Evolutionary conservation across 2,797 vertebrate genomes (phyloP).

Genomic region (Lepidocolaptes lacrymiger): DNA sequence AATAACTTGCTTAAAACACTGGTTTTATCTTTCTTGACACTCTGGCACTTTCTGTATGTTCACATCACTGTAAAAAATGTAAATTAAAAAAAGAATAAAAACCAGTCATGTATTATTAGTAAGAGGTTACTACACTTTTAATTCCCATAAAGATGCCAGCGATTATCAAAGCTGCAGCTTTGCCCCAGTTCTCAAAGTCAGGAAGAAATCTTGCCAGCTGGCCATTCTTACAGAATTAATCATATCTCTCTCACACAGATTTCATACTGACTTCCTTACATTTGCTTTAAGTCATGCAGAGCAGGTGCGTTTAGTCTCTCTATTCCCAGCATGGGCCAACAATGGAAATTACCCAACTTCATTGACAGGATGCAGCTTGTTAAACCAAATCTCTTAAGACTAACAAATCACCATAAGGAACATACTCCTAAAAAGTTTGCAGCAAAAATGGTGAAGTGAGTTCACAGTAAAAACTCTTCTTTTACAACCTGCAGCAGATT

Average conservation of each 20-base stretch:
- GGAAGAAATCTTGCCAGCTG: slow-evolving; percentile 83
- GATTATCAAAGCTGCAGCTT: slow-evolving; percentile 71
- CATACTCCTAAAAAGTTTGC: slow-evolving; percentile 60
- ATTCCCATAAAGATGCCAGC: slow-evolving; percentile 70
- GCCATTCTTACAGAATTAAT: slow-evolving; percentile 83
- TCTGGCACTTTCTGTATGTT: not conserved
- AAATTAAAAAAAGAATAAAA: not conserved
- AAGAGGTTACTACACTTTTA: slow-evolving; percentile 58
- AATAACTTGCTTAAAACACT: not conserved
- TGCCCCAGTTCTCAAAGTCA: slow-evolving; percentile 75
- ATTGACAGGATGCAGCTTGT: slow-evolving; percentile 96
- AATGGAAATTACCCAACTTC: slow-evolving; percentile 85
- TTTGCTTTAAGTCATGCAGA: slow-evolving; percentile 85
- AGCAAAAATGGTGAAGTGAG: slow-evolving; percentile 38
- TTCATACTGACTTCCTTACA: slow-evolving; percentile 88
- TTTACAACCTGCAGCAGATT: not conserved
- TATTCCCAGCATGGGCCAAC: slow-evolving; percentile 86
- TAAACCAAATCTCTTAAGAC: slow-evolving; percentile 83
- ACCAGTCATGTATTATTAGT: slow-evolving; percentile 56
- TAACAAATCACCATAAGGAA: slow-evolving; percentile 80
- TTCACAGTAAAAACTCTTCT: slow-evolving; percentile 51
- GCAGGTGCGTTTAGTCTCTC: slow-evolving; percentile 93
- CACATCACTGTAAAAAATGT: not conserved
- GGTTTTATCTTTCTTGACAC: not conserved
- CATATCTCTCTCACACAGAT: slow-evolving; percentile 89